Percentiles rank a stretch among this genome's conserved stretches.
Conservation (phyloP, 1,140 invertebrate species). For the Cherax destructor region DNA sequence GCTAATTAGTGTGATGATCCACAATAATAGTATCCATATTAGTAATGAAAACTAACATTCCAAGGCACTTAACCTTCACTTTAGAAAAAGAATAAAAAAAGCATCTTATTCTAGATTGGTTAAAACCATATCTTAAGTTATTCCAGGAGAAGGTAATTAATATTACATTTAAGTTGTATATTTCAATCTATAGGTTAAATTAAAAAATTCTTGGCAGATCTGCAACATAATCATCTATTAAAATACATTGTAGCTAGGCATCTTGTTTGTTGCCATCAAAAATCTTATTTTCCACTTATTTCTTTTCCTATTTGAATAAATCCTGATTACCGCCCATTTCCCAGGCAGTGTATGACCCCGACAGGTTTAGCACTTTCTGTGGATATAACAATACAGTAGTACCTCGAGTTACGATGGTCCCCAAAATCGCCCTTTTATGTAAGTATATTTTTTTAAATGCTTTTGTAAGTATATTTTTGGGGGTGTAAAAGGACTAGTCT, state of each 20-base stretch:
- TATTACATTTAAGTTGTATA: not conserved
- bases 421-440: too few relatives aligned
- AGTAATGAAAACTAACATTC: constrained; percentile 11
- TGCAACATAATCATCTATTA: not conserved
- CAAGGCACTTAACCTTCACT: constrained; percentile 56
- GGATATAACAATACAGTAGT: too few relatives aligned
- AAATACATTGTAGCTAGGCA: not conserved
- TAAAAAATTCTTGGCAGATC: not conserved
- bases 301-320: too few relatives aligned
- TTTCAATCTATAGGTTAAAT: not conserved
- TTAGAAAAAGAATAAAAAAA: constrained; percentile 20
- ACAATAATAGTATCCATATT: not conserved
- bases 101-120: not conserved
- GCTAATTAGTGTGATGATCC: not conserved
- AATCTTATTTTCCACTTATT: too few relatives aligned
- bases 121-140: not conserved
- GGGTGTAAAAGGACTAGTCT: too few relatives aligned
- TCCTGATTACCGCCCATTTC: too few relatives aligned
- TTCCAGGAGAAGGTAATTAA: not conserved
- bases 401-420: too few relatives aligned
- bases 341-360: too few relatives aligned
- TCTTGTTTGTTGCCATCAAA: too few relatives aligned
- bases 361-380: too few relatives aligned
- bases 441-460: too few relatives aligned
- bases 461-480: too few relatives aligned